Conservation (phyloP, 2,888 invertebrate genomes). For the Erannis defoliaria region DNA sequence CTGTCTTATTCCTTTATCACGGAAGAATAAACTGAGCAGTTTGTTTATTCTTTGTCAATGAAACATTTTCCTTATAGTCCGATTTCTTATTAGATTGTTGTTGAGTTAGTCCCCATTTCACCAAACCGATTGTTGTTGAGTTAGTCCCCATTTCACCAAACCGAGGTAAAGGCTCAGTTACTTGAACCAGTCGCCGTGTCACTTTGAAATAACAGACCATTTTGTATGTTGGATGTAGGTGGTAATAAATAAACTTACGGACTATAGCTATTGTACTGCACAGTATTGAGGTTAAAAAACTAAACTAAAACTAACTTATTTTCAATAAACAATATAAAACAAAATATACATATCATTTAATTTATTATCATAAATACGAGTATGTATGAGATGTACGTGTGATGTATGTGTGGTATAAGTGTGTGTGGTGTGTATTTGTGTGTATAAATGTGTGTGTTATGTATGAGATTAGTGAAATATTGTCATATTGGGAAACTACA, state of each 20-base stretch:
- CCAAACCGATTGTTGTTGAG: constrained; percentile 74
- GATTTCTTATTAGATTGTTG: constrained; percentile 79
- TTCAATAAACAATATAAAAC: too few species aligned
- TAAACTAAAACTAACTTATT: too few species aligned
- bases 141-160: constrained; percentile 63
- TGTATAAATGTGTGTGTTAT: too few species aligned
- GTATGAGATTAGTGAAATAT: too few species aligned
- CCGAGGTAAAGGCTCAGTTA: constrained; percentile 17
- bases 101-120: constrained; percentile 67
- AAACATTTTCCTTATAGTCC: constrained; percentile 79
- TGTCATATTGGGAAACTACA: too few species aligned
- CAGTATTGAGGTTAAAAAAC: too few species aligned
- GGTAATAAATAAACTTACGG: neutral
- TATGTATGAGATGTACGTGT: too few species aligned
- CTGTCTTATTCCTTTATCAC: constrained; percentile 55
- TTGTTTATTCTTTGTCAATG: constrained; percentile 78
- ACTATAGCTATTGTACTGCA: neutral
- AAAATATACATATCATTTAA: too few species aligned
- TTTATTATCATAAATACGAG: too few species aligned
- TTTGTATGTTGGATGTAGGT: neutral
- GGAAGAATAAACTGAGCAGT: constrained; percentile 62
- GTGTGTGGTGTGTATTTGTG: too few species aligned
- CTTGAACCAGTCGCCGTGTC: constrained; percentile 1
- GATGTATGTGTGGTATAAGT: too few species aligned
- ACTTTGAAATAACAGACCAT: neutral